Evolutionary conservation across 2,888 invertebrate genomes (phyloP), one percentile per base, ranked within the genome.

Genomic region (Proisotoma minuta): DNA sequence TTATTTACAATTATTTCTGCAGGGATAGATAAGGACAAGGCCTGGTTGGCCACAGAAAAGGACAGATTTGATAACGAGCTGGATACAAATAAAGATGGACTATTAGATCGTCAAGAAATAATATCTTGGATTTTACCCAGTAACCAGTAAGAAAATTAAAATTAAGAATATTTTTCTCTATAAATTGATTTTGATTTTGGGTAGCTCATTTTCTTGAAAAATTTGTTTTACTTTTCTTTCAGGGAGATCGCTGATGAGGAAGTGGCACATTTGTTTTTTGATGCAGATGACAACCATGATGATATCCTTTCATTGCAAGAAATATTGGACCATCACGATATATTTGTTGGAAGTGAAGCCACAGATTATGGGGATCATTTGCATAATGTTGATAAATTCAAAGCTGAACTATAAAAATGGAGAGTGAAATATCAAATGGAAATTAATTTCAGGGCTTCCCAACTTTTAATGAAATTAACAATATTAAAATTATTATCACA

Each of bases 311-410:
- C 87, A 1, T 89, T 86, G 78, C 82, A 84, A 1, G 96, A 96
- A 82, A 84, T 96, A 50, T 78, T 93, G 0, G 82, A 84, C 1
- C 90, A 93, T 76, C 88, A 94, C 77, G 88, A 91, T 69, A 84
- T 86, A 57, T 96, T 96, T 81, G 95, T 95, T 3, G 94, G 95
- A 57, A 91, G 91, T 76, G 93, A 95, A 80, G 92, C 88, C 4
- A 89, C 92, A 0, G 90, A 91, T 79, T 90, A 89, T 78, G 92
- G 91, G 15, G 87, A 89, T 76, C 89, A 91, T 77, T 80, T 91
- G 63, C 85, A 89, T 73, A 88, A 89, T 69, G 86, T 89, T 57
- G 86, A 89, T 75, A 81, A 83, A 66, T 87, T 91, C 74, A 81
- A 84, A 60, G 93, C 93, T 76, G 93, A 93, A 77, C 84, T 93